Evolutionary conservation across 2,113 vertebrate genomes (phyloP), one percentile per base, ranked within the genome.

Genomic region (Pluvialis apricaria): DNA sequence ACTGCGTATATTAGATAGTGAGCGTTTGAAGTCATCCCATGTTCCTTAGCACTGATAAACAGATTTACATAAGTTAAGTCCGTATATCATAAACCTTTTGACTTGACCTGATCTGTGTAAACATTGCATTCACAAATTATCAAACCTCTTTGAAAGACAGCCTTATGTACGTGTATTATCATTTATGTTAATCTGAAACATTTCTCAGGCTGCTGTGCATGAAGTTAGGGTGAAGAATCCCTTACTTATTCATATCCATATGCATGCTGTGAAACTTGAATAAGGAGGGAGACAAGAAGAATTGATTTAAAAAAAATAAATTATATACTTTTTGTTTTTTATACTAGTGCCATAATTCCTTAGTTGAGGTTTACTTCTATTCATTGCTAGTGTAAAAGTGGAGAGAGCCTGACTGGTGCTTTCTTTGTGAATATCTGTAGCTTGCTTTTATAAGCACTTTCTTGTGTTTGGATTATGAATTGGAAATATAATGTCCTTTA

Each of bases 61-160:
- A 55, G 90, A 96, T 96, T 97, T 96, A 81, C 88, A 58, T 80
- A 88, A 81, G 49, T 92, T 95, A 94, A 79, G 75, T 86, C 60
- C 64, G 92, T 90, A n/a, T n/a, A 82, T 62, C 79, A 57, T 64
- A 70, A 88, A 90, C 88, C 76, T 93, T 96, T 86, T 95, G 80
- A 76, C 92, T 96, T 91, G 94, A 90, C 85, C 90, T 68, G 91
- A 81, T 82, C 71, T 88, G 28, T 86, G 34, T 86, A 91, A 95
- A 90, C 80, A 65, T 64, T 58, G 57, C 81, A 88, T 68, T 90
- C 94, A 79, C 5, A 28, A 96, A 94, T 95, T 71, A 81, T 73
- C 88, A 78, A 81, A 90, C 47, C 47, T 80, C 25, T 90, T 76
- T 94, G 77, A 96, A 94, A 97, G 91, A 92, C 86, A 95, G 78